Evolutionary conservation across 2,888 invertebrate genomes (phyloP).

Genomic region (Adineta ricciae): DNA sequence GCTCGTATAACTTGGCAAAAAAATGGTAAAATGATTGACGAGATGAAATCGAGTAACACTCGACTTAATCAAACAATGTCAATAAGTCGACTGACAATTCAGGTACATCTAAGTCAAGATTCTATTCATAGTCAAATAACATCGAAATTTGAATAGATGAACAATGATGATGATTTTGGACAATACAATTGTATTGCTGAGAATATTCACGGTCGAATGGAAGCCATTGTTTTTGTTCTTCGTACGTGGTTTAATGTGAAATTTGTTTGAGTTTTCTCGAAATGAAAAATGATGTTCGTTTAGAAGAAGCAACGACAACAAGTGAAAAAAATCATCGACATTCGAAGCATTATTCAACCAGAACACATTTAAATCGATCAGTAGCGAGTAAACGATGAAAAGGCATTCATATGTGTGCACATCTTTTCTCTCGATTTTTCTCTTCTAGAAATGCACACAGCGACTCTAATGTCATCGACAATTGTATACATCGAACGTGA

Average conservation of each 20-base stretch:
- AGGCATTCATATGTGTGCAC: neutral
- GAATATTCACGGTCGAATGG: slow-evolving; percentile 4
- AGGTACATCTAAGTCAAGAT: neutral
- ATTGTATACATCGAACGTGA: neutral
- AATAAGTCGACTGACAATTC: neutral
- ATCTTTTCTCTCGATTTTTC: too few species aligned
- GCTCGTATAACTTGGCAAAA: neutral
- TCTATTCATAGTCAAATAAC: neutral
- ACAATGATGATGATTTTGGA: slow-evolving; percentile 14
- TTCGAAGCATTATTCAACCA: neutral
- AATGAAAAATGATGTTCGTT: neutral
- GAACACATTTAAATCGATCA: neutral
- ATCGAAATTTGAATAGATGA: neutral
- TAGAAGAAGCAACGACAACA: neutral
- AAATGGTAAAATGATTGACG: neutral
- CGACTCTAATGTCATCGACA: neutral
- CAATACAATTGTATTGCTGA: slow-evolving; percentile 14
- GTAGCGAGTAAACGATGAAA: neutral
- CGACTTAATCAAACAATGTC: slow-evolving; percentile 9
- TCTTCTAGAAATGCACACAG: neutral
- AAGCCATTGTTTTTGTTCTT: neutral
- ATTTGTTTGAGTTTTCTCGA: neutral
- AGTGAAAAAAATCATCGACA: neutral
- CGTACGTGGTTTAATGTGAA: neutral
- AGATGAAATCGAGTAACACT: neutral